Evolutionary conservation across 2,113 vertebrate genomes (phyloP).

Genomic region (Hyperoodon ampullatus): DNA sequence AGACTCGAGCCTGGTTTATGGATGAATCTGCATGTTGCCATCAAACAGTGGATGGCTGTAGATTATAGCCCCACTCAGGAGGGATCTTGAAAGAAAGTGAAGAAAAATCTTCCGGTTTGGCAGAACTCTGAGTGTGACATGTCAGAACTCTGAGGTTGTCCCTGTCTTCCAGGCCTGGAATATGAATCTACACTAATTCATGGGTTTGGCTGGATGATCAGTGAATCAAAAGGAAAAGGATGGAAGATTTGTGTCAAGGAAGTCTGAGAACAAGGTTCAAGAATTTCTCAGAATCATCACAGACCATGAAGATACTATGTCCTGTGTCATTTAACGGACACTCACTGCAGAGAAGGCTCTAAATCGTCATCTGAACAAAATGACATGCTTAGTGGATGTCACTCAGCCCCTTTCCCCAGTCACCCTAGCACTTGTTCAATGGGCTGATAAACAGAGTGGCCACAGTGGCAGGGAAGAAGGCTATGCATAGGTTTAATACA

Average conservation of each 20-base stretch:
- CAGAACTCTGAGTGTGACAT: not conserved
- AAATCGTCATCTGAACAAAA: not conserved
- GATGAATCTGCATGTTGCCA: not conserved
- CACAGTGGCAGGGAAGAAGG: not conserved
- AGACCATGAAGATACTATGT: not conserved
- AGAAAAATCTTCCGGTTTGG: not conserved
- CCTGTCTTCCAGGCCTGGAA: not conserved
- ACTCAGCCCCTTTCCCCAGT: not conserved
- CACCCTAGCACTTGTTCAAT: not conserved
- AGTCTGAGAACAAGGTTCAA: not conserved
- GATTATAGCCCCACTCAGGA: not conserved
- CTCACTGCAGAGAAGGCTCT: not conserved
- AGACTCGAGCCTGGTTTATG: too few relatives aligned
- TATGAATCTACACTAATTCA: not conserved
- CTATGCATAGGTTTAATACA: not conserved
- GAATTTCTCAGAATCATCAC: not conserved
- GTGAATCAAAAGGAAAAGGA: not conserved
- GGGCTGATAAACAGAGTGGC: not conserved
- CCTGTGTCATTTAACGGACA: not conserved
- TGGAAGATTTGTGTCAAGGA: not conserved
- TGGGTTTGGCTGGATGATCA: not conserved
- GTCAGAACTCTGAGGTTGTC: not conserved
- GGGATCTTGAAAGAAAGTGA: not conserved
- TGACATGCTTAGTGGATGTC: not conserved
- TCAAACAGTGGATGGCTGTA: too few relatives aligned